A percentile compares a stretch with the other conserved stretches of the same genome.
These are phyloP conservation scores for Anthoscopus minutus DNA, from an alignment of 2,113 vertebrate genomes.

Conservation along the genomic window DNA sequence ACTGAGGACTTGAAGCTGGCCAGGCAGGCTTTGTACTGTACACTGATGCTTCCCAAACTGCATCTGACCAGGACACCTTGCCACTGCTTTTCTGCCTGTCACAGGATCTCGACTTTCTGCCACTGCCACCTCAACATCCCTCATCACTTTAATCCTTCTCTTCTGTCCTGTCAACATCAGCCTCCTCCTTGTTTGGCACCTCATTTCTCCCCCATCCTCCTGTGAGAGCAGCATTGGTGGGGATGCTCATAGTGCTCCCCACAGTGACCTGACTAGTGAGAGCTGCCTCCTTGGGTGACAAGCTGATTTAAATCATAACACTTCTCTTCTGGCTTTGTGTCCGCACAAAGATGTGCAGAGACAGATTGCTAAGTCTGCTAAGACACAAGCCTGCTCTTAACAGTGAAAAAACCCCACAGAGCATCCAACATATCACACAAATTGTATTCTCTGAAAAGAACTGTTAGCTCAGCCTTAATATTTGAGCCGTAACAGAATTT, in stretches of 20 bases:
- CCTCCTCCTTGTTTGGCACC: neutral
- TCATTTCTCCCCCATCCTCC: neutral
- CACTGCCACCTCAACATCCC: neutral
- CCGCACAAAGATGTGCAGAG: neutral
- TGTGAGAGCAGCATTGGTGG: neutral
- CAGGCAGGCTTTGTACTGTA: neutral
- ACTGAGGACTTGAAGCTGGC: neutral
- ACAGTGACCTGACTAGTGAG: neutral
- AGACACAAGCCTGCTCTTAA: neutral
- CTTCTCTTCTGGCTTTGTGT: neutral
- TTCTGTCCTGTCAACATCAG: neutral
- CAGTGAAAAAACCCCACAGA: neutral
- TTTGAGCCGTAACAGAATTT: neutral
- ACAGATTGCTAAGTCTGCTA: neutral
- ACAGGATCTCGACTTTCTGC: accelerated
- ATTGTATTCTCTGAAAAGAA: neutral
- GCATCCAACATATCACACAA: neutral
- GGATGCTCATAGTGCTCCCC: neutral
- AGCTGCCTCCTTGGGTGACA: neutral
- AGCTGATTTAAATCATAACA: neutral
- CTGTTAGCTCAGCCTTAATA: neutral
- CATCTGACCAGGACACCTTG: neutral
- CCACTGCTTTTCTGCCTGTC: neutral
- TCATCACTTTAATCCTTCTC: neutral
- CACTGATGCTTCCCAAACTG: neutral